Conservation (phyloP, 2,888 invertebrate species). For the Spicauda simplicius region DNA sequence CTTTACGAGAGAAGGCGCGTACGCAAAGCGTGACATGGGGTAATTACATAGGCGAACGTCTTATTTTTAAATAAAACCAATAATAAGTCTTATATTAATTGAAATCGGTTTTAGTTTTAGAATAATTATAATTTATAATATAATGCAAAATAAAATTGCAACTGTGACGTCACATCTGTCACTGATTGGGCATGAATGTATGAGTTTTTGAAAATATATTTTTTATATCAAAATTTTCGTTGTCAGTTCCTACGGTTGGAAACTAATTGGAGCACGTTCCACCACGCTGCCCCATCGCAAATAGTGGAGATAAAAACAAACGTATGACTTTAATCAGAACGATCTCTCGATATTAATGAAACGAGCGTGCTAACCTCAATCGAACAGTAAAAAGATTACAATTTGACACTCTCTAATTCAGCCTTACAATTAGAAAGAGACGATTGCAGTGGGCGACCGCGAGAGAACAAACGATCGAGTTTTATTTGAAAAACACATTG, state of each 20-base stretch:
- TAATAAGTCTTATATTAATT: no score
- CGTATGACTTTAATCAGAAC: conserved; percentile 10
- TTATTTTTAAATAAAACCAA: no score
- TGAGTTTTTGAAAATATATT: no score
- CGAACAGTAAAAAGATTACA: conserved; percentile 16
- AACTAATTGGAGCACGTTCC: not conserved
- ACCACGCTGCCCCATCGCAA: not conserved
- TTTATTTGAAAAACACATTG: not conserved
- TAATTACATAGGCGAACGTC: no score
- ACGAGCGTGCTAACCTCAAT: conserved; percentile 46
- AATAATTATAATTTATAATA: no score
- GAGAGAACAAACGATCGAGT: conserved; percentile 33
- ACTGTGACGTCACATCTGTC: no score
- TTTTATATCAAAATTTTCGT: no score
- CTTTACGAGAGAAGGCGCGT: no score
- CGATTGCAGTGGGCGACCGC: conserved; percentile 70
- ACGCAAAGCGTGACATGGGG: no score
- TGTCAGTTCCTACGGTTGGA: not conserved
- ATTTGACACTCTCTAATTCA: conserved; percentile 81
- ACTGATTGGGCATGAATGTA: no score
- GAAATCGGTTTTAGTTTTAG: no score
- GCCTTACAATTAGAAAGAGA: conserved; percentile 83
- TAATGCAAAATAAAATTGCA: no score
- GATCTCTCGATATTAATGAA: conserved; percentile 37
- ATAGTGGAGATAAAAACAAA: not conserved